Conservation (phyloP, 2,113 vertebrate species). For the Xenus cinereus region DNA sequence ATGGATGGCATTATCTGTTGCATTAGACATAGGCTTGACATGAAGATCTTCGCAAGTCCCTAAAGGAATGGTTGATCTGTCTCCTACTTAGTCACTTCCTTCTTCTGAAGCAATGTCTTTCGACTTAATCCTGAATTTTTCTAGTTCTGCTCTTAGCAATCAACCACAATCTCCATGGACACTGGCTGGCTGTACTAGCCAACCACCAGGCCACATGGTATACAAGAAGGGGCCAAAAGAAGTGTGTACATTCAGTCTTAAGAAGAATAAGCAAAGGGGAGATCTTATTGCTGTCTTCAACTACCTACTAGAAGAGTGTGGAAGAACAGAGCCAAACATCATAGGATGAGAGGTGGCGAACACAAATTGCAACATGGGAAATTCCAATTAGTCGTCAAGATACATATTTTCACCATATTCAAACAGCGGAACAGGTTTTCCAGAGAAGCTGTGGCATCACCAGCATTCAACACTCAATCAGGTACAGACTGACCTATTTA, state of each 20-base stretch:
- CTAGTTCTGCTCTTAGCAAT: not conserved
- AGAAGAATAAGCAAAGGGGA: not conserved
- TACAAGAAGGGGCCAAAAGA: not conserved
- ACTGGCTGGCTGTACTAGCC: not conserved
- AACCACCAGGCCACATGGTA: not conserved
- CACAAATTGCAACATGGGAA: not conserved
- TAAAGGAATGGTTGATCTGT: not conserved
- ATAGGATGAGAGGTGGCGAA: not conserved
- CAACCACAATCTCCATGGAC: not conserved
- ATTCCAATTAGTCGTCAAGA: not conserved
- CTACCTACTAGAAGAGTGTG: not conserved
- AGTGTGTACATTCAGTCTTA: rapidly evolving
- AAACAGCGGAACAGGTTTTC: not conserved
- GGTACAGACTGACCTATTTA: not conserved
- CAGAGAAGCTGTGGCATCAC: not conserved
- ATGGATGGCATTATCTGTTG: not conserved
- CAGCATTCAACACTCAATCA: not conserved
- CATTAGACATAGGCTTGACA: not conserved
- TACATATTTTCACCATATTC: not conserved
- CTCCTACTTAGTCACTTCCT: not conserved
- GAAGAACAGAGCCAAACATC: not conserved
- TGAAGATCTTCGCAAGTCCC: not conserved
- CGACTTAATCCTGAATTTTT: not conserved
- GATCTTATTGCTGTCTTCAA: not conserved
- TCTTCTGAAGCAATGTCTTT: not conserved